These are phyloP conservation scores for Pinctada fucata DNA, from an alignment of 2,888 invertebrate species.

Conservation along the genomic window DNA sequence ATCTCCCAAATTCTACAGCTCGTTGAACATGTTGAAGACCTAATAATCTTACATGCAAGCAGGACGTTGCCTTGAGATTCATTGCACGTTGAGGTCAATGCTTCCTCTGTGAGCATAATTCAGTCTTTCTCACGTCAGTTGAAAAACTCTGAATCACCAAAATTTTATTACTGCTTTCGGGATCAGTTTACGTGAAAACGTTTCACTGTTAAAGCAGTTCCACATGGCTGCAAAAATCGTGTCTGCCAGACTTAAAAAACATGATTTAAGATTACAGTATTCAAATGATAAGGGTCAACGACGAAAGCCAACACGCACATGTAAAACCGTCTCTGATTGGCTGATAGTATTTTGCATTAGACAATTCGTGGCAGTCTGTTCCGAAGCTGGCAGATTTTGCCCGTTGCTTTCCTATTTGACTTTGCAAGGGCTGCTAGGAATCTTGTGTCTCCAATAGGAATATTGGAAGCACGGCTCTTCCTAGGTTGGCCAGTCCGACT, in stretches of 20 bases:
- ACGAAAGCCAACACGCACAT: neutral
- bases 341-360: neutral
- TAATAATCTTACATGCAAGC: too few relatives aligned
- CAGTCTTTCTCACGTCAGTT: too few relatives aligned
- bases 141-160: too few relatives aligned
- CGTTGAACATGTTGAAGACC: too few relatives aligned
- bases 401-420: neutral
- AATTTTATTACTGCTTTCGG: too few relatives aligned
- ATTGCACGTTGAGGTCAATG: too few relatives aligned
- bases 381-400: too few relatives aligned
- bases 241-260: neutral
- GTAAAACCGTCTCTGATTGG: neutral
- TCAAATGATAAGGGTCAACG: neutral
- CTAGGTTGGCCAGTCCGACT: neutral
- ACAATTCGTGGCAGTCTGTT: too few relatives aligned
- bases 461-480: conserved; percentile 4
- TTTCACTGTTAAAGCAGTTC: neutral
- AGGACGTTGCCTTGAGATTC: too few relatives aligned
- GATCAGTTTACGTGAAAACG: neutral
- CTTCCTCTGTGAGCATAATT: too few relatives aligned
- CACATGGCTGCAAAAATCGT: conserved; percentile 1
- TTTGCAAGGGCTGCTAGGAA: neutral
- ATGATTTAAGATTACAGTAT: neutral
- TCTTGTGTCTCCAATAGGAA: neutral
- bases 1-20: too few relatives aligned